A percentile compares a stretch with the other conserved stretches of the same genome.
phyloP scores from a whole-genome alignment of 2,888 invertebrate genomes.

The Leptodirus hochenwartii region DNA sequence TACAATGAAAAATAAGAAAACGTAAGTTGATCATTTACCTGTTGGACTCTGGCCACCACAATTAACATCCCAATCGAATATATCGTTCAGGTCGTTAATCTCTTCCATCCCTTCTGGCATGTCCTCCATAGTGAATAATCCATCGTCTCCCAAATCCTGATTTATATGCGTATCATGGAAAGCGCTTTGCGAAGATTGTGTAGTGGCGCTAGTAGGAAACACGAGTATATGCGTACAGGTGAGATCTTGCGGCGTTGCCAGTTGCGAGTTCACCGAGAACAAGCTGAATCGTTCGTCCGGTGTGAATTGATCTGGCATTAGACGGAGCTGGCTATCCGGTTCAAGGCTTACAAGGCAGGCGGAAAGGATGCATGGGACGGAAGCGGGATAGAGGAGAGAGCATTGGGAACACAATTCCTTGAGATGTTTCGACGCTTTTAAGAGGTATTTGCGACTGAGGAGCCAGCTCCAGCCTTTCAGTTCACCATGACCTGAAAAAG shows the following conservation, averaged over 20 bases:
- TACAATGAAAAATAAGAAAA: too few relatives aligned
- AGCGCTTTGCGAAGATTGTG: constrained; percentile 62
- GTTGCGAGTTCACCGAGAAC: constrained; percentile 70
- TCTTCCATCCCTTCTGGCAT: constrained; percentile 48
- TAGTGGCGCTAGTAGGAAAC: constrained; percentile 92
- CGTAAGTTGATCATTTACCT: constrained; percentile 14
- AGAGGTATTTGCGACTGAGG: constrained; percentile 76
- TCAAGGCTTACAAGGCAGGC: constrained; percentile 97
- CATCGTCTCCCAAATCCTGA: constrained; percentile 47
- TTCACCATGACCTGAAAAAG: constrained; percentile 12
- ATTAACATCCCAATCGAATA: constrained; percentile 53
- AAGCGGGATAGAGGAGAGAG: constrained; percentile 58
- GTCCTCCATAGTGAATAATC: constrained; percentile 43
- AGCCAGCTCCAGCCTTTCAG: constrained; percentile 65
- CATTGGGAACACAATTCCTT: constrained; percentile 87
- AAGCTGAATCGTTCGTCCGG: constrained; percentile 81
- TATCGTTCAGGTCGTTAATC: constrained; percentile 57
- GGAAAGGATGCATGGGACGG: constrained; percentile 82
- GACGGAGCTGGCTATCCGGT: constrained; percentile 48
- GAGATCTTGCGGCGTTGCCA: constrained; percentile 92
- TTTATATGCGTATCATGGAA: constrained; percentile 48
- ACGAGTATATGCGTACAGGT: constrained; percentile 96
- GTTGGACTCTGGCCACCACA: constrained; percentile 38
- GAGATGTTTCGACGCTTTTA: constrained; percentile 70
- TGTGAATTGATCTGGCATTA: constrained; percentile 90